Conservation (phyloP, 2,888 invertebrate species). For the Melolontha melolontha region DNA sequence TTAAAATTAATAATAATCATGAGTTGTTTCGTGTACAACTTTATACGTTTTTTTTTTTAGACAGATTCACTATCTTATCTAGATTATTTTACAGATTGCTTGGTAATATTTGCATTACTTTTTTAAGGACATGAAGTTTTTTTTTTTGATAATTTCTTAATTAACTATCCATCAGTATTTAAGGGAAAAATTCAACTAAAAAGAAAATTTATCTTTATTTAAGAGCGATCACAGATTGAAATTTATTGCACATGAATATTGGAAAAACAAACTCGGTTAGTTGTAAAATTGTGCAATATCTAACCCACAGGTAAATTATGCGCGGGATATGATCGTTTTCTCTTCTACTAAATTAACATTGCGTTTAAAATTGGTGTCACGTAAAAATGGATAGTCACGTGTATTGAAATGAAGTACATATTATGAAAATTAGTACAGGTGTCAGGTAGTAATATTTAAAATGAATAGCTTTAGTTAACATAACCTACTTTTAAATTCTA, state of each 20-base stretch:
- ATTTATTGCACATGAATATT: too few species aligned
- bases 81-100: conserved; percentile 14
- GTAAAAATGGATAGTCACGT: conserved; percentile 6
- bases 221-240: too few species aligned
- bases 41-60: neutral
- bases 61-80: conserved; percentile 15
- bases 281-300: too few species aligned
- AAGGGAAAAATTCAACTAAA: too few species aligned
- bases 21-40: neutral
- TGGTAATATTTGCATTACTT: conserved; percentile 1
- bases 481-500: too few species aligned
- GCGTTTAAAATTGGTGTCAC: conserved; percentile 17
- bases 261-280: too few species aligned
- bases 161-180: too few species aligned
- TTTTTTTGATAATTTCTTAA: neutral
- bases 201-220: too few species aligned
- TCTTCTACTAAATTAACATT: conserved; percentile 6
- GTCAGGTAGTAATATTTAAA: too few species aligned
- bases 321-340: neutral
- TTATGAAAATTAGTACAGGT: too few species aligned
- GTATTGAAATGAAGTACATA: neutral
- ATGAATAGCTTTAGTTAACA: too few species aligned
- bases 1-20: conserved; percentile 9
- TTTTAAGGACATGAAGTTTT: neutral
- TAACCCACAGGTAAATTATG: too few species aligned